phyloP scores from a whole-genome alignment of 2,113 vertebrate species.

The Macaca mulatta region DNA sequence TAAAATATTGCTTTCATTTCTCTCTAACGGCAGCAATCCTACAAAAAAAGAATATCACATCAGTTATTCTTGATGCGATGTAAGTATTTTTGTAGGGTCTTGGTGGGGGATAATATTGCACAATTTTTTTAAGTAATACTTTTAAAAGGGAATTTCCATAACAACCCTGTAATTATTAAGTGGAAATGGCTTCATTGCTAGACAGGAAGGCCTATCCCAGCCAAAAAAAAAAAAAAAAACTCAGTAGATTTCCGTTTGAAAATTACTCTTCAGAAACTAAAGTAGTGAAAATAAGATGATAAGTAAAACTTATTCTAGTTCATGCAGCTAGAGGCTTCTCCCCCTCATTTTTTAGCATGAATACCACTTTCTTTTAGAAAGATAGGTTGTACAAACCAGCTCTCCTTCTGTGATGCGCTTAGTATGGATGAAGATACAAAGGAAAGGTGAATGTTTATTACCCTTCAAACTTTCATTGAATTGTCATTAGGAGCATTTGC shows the following conservation, averaged over 20 bases:
- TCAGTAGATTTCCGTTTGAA: constrained; percentile 59
- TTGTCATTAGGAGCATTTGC: neutral
- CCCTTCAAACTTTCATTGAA: neutral
- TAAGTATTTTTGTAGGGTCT: neutral
- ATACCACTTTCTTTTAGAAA: neutral
- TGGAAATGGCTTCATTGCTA: constrained; percentile 57
- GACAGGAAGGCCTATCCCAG: constrained; percentile 78
- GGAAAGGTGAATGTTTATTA: neutral
- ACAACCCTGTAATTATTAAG: constrained; percentile 69
- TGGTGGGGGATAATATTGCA: neutral
- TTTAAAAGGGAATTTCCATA: constrained; percentile 71
- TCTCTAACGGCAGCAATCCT: neutral
- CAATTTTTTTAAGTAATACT: constrained; percentile 35
- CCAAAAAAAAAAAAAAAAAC: neutral
- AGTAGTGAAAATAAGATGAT: constrained; percentile 54
- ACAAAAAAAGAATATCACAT: neutral
- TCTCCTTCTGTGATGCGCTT: neutral
- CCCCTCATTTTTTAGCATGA: neutral
- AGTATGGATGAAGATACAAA: neutral
- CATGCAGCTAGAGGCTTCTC: neutral
- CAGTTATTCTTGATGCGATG: neutral
- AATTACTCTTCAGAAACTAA: neutral
- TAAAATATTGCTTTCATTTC: neutral
- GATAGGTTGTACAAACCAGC: neutral
- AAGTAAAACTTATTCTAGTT: constrained; percentile 39